Conservation (phyloP, 1,140 invertebrate species). For the Scaptomyza montana region DNA sequence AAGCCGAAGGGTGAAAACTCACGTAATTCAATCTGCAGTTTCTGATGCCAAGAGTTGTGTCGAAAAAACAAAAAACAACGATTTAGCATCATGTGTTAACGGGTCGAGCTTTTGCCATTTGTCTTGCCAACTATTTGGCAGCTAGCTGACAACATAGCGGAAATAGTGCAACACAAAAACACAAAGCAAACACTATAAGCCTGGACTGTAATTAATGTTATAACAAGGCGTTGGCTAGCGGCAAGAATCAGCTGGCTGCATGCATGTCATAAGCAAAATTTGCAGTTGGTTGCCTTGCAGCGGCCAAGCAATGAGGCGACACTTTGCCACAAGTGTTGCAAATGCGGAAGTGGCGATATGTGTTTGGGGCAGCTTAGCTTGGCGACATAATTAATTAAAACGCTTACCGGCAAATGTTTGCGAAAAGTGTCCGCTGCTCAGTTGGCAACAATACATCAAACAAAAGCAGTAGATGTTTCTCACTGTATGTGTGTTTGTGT, state of each 20-base stretch:
- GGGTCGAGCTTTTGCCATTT: constrained; percentile 51
- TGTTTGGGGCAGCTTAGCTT: constrained; percentile 15
- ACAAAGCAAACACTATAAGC: constrained; percentile 4
- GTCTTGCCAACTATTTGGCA: constrained; percentile 61
- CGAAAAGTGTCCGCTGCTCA: constrained; percentile 75
- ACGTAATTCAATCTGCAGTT: constrained; percentile 80
- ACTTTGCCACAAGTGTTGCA: constrained; percentile 19
- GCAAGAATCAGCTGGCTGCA: too few species aligned
- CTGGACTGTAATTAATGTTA: constrained; percentile 70
- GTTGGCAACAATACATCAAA: constrained; percentile 69
- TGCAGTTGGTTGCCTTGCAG: constrained; percentile 51
- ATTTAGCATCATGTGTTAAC: constrained; percentile 51
- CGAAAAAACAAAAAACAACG: neutral
- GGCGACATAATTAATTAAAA: constrained; percentile 78
- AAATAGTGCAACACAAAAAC: neutral
- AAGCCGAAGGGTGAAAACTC: constrained; percentile 2
- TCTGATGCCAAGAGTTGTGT: constrained; percentile 24
- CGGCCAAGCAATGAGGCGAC: constrained; percentile 11
- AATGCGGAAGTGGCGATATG: constrained; percentile 35
- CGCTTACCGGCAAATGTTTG: constrained; percentile 65
- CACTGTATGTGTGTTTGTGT: constrained; percentile 32
- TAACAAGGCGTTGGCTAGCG: constrained; percentile 23
- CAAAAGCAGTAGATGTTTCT: constrained; percentile 20
- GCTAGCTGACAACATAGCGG: constrained; percentile 49
- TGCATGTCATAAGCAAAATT: constrained; percentile 17